Evolutionary conservation across 2,888 invertebrate species (phyloP).

Genomic region (Philonicus albiceps): DNA sequence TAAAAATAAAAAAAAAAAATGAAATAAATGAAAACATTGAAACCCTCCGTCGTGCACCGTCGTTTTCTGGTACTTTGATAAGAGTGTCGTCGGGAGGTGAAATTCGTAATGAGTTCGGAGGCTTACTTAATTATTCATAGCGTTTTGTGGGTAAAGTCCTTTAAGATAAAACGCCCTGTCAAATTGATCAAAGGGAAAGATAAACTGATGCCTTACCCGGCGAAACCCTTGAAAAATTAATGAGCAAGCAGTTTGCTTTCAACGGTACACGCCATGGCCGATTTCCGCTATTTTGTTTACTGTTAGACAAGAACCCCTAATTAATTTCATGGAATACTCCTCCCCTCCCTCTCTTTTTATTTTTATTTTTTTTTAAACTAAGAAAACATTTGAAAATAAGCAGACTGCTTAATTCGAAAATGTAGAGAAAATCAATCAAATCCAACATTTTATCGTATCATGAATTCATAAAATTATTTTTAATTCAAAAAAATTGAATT

Average conservation of each 20-base stretch:
- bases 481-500: background rate
- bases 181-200: constrained; percentile 16
- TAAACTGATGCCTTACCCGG: background rate
- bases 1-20: too few relatives aligned
- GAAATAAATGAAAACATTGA: too few relatives aligned
- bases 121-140: constrained; percentile 21
- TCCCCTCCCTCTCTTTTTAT: too few relatives aligned
- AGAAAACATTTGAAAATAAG: background rate
- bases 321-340: background rate
- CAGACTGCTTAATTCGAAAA: background rate
- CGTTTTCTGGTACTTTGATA: background rate
- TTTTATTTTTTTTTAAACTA: background rate
- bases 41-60: background rate
- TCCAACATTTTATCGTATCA: background rate
- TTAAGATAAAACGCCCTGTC: constrained; percentile 5
- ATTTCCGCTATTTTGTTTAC: background rate
- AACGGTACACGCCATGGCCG: background rate
- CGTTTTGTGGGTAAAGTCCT: background rate
- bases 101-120: constrained; percentile 15
- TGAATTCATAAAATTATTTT: background rate
- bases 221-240: background rate
- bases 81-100: constrained; percentile 1
- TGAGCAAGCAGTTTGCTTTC: background rate
- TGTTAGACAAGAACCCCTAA: background rate
- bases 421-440: background rate